Conservation (phyloP, 1,140 invertebrate genomes). For the Streblospio benedicti region DNA sequence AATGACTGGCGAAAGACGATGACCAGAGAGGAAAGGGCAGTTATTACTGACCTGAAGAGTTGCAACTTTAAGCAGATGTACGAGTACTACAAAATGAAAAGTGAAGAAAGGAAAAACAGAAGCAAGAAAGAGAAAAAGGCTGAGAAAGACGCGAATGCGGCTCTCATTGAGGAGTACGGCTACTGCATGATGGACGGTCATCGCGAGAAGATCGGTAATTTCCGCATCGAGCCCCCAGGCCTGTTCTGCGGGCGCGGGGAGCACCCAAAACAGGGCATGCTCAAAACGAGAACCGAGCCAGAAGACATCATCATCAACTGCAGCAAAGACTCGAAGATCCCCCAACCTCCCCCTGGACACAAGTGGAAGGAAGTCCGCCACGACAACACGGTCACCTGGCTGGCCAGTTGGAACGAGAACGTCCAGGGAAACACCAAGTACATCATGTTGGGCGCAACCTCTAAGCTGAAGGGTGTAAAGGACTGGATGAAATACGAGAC, state of each 20-base stretch:
- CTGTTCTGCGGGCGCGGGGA: conserved; percentile 94
- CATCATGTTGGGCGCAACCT: conserved; percentile 98
- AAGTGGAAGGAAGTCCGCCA: conserved; percentile 96
- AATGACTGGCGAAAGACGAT: conserved; percentile 70
- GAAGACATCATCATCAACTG: conserved; percentile 98
- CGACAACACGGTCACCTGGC: conserved; percentile 88
- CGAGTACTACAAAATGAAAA: conserved; percentile 68
- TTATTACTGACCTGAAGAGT: conserved; percentile 77
- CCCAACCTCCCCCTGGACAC: conserved; percentile 75
- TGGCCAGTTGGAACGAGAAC: conserved; percentile 98
- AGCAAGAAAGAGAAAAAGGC: conserved; percentile 80
- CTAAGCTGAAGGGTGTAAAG: conserved; percentile 99
- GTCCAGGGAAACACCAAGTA: conserved; percentile 93
- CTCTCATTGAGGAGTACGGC: conserved; percentile 82
- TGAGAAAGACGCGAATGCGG: conserved; percentile 85
- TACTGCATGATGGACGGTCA: conserved; percentile 95
- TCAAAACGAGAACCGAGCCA: conserved; percentile 81
- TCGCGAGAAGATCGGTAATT: conserved; percentile 98
- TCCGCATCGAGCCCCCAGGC: conserved; percentile 93
- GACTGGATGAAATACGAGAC: conserved; percentile 99
- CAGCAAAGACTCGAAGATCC: conserved; percentile 79
- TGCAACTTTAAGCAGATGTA: conserved; percentile 92
- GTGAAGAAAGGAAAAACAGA: conserved; percentile 73
- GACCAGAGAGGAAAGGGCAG: conserved; percentile 68
- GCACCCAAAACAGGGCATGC: conserved; percentile 98